Conservation (phyloP, 2,797 vertebrate genomes). For the Brachyrhaphis roseni region DNA sequence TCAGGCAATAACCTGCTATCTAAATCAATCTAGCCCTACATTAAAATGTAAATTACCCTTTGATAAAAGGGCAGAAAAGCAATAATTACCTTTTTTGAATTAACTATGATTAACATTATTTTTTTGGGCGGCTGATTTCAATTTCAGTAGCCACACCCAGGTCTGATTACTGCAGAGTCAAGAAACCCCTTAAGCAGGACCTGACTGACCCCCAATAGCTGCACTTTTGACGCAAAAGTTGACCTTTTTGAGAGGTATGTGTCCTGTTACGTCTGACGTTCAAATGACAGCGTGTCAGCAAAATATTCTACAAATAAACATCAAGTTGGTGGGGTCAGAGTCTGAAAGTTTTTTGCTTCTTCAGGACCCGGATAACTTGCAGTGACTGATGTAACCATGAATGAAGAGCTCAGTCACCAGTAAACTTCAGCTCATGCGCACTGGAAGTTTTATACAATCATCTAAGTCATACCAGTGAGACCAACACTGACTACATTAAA, state of each 20-base stretch:
- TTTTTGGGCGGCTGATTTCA: not conserved
- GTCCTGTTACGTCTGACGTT: not conserved
- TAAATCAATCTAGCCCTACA: not conserved
- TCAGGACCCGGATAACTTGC: not conserved
- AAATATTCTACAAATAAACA: not conserved
- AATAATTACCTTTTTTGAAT: not conserved
- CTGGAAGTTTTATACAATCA: not conserved
- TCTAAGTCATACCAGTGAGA: not conserved
- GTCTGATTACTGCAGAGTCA: not conserved
- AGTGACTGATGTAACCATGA: not conserved
- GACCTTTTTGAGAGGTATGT: not conserved
- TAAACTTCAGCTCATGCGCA: not conserved
- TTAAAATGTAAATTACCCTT: not conserved
- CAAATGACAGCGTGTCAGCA: not conserved
- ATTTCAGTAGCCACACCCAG: not conserved
- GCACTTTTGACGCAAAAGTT: too few species aligned
- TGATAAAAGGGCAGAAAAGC: not conserved
- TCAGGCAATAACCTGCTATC: not conserved
- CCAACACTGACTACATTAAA: not conserved
- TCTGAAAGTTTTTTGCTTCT: not conserved
- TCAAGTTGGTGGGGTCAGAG: not conserved
- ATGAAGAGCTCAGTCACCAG: not conserved
- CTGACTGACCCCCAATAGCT: too few species aligned
- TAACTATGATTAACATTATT: not conserved
- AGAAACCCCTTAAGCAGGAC: not conserved